Evolutionary conservation across 1,140 invertebrate genomes (phyloP), one percentile per base, ranked within the genome.

Genomic region (Dryas iulia): DNA sequence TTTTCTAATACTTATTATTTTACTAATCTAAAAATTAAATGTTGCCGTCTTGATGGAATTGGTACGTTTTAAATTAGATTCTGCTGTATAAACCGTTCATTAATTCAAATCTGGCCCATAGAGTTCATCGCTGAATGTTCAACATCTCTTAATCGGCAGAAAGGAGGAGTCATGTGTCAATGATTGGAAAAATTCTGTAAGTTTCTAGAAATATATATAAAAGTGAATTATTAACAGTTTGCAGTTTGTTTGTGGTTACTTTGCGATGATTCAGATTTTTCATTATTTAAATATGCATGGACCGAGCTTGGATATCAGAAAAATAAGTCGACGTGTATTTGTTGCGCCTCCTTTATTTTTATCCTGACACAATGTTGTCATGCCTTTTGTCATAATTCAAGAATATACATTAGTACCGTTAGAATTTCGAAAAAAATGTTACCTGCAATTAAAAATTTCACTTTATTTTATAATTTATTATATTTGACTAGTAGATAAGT

Each of bases 231-330:
- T 3, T 28, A 28, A 28, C 6, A 28, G 6, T 28, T 28, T 28
- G 33, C 33, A 18, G 0, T 12, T 7, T 39, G 6, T 39, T 35
- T 31, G 10, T 62, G 39, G 59, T 52, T 53, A 52, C 47, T 18
- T 25, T 39, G 24, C 21, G 25, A 47, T 53, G 59, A 62, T 62
- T 52, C 24, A 23, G 12, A 62, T 10, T 53, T 61, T 39, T n/a
- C n/a, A n/a, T n/a, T 61, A 52, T 23, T 61, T 61, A 47, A 52
- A 61, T 61, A 61, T 61, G 35, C 59, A 61, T 52, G 59, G 26
- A 52, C n/a, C 25, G 59, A 47, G 24, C 23, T 3, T 53, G 11
- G 59, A 62, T 52, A 52, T 53, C 24, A 35, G 10, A 62, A 47
- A 62, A 62, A 62, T 26, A 62, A 30, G 25, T 62, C 39, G 59